Evolutionary conservation across 2,888 invertebrate genomes (phyloP).

Genomic region (Digitonthophagus gazella): DNA sequence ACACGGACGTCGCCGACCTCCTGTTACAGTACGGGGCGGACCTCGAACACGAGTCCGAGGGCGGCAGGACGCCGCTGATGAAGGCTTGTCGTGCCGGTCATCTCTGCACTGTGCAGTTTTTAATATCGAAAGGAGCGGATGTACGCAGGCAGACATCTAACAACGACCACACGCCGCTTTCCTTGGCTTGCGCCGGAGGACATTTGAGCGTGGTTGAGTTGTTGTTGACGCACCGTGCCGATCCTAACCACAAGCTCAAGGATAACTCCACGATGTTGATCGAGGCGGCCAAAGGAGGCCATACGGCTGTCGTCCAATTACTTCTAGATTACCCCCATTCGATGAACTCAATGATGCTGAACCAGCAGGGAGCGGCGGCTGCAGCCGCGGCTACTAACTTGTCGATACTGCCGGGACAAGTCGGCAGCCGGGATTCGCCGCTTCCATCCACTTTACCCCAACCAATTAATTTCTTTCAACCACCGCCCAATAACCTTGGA

Average conservation of each 20-base stretch:
- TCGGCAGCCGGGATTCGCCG: constrained; percentile 46
- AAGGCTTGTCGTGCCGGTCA: constrained; percentile 97
- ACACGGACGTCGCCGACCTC: constrained; percentile 94
- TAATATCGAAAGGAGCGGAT: constrained; percentile 83
- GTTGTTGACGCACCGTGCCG: constrained; percentile 86
- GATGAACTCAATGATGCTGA: constrained; percentile 75
- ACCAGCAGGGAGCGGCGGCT: constrained; percentile 44
- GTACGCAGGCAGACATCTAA: constrained; percentile 87
- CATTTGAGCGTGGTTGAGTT: constrained; percentile 92
- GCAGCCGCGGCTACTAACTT: constrained; percentile 46
- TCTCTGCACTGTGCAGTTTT: constrained; percentile 92
- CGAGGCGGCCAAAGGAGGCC: constrained; percentile 97
- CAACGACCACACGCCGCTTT: constrained; percentile 96
- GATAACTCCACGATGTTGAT: constrained; percentile 98
- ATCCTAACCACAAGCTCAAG: constrained; percentile 94
- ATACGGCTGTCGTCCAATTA: constrained; percentile 92
- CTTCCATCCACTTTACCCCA: constrained; percentile 39
- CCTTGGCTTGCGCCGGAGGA: constrained; percentile 94
- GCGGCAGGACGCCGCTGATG: constrained; percentile 96
- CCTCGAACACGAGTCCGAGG: constrained; percentile 93
- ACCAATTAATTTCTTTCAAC: constrained; percentile 49
- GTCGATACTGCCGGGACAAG: constrained; percentile 47
- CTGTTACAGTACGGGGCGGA: constrained; percentile 88
- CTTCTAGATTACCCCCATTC: constrained; percentile 92
- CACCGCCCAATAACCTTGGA: constrained; percentile 43